phyloP scores from a whole-genome alignment of 2,888 invertebrate species.

The Plagiodera versicolora region DNA sequence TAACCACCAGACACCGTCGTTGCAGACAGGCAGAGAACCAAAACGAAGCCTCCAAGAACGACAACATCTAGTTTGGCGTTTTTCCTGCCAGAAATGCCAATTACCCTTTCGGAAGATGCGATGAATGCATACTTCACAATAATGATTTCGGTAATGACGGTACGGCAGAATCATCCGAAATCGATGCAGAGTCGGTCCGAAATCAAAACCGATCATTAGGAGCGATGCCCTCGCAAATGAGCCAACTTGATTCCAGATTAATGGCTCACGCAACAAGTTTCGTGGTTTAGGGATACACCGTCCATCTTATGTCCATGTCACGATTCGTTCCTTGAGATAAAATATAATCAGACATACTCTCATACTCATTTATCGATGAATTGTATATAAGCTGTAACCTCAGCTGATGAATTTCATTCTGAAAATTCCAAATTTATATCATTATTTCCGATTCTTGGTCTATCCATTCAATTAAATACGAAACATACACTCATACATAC shows the following conservation, averaged over 20 bases:
- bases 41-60: background rate
- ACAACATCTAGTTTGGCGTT: background rate
- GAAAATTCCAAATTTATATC: no score
- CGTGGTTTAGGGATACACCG: conserved; percentile 4
- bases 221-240: conserved; percentile 27
- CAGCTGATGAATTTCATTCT: no score
- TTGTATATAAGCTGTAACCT: no score
- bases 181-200: conserved; percentile 23
- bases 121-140: conserved; percentile 22
- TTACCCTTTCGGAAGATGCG: background rate
- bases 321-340: no score
- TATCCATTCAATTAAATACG: no score
- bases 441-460: no score
- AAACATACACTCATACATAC: no score
- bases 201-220: conserved; percentile 30
- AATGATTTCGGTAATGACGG: conserved; percentile 17
- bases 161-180: conserved; percentile 17
- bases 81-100: background rate
- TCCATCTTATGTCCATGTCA: background rate
- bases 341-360: no score
- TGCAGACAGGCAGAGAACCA: background rate
- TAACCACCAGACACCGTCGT: background rate
- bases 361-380: no score
- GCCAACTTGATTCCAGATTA: conserved; percentile 25
- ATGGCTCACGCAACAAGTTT: conserved; percentile 15